Base-by-base conservation (phyloP, 1,140 invertebrate species). In the Hydropsyche tenuis region DNA sequence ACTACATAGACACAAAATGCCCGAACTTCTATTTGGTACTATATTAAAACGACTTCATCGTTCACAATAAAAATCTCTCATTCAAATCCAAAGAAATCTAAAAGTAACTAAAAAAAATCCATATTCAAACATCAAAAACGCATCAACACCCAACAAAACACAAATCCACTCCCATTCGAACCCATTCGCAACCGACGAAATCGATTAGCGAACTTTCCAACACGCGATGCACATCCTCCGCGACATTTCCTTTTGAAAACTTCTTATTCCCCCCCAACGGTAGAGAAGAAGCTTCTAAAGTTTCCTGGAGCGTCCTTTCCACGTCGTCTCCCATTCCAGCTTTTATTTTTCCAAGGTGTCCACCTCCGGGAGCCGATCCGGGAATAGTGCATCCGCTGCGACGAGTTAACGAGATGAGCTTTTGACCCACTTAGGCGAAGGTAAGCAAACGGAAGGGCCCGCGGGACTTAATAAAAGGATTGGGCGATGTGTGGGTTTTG, bases 351-450 rank as follows among this genome's bases (percentile, higher is more conserved):
- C 18, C 20, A 18, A 18, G 20, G n/a, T 5, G 16, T 53, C 5
- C 48, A 20, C 16, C 16, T 46, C 45, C 16, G 2, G 45, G 45
- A 12, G 18, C 45, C 12, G 18, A n/a, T 53, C 48, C 16, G n/a
- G 16, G 48, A 53, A 53, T 53, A 53, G 48, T 23, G 22, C 56
- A 22, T 18, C 23, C 11, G 11, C 56, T 9, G 20, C 20, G 4
- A n/a, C 18, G 14, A 11, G 56, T 25, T 60, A 60, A 60, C 14
- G 56, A 60, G 20, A 60, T 60, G 56, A 60, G 56, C 56, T 60
- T 53, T 60, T 60, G 56, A 60, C 56, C 56, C 56, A 60, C 56
- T 60, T 60, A 60, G 22, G 12, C 23, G 11, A n/a, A 27, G 22
- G 11, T 11, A 60, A 60, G 25, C 23, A 60, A 60, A 60, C 7